phyloP scores from a whole-genome alignment of 2,797 vertebrate genomes.

The Natrix natrix region DNA sequence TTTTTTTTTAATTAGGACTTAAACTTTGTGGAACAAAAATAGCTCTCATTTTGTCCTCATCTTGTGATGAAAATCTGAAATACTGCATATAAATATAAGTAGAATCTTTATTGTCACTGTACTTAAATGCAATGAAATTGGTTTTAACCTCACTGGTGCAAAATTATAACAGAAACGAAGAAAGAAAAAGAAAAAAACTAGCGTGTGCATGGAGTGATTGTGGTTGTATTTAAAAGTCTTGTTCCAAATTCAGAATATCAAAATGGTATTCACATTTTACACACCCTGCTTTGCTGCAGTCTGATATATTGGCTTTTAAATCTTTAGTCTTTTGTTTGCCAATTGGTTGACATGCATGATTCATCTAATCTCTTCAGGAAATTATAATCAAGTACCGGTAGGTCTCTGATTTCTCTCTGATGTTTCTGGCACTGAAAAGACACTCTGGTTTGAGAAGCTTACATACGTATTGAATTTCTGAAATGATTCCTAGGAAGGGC shows the following conservation, averaged over 20 bases:
- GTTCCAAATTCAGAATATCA: not conserved
- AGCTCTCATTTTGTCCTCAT: not conserved
- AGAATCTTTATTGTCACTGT: too few species aligned
- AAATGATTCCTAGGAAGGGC: not conserved
- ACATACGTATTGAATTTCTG: not conserved
- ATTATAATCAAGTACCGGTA: not conserved
- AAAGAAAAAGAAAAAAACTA: too few species aligned
- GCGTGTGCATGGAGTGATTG: too few species aligned
- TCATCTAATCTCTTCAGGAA: not conserved
- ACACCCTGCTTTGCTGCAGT: not conserved
- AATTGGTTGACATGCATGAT: not conserved
- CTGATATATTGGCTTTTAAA: not conserved
- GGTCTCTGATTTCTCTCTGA: not conserved
- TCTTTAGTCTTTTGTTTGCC: slow-evolving; percentile 3
- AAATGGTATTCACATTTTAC: not conserved
- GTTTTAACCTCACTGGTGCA: too few species aligned
- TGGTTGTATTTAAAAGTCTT: not conserved
- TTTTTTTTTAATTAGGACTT: not conserved
- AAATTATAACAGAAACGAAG: too few species aligned
- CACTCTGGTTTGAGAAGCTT: not conserved
- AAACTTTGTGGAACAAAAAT: not conserved
- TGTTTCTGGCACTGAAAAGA: not conserved
- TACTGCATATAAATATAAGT: not conserved
- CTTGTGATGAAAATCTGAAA: not conserved
- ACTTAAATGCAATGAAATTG: too few species aligned